Evolutionary conservation across 1,140 invertebrate genomes (phyloP), one percentile per base, ranked within the genome.

Genomic region (Dysdera silvatica): DNA sequence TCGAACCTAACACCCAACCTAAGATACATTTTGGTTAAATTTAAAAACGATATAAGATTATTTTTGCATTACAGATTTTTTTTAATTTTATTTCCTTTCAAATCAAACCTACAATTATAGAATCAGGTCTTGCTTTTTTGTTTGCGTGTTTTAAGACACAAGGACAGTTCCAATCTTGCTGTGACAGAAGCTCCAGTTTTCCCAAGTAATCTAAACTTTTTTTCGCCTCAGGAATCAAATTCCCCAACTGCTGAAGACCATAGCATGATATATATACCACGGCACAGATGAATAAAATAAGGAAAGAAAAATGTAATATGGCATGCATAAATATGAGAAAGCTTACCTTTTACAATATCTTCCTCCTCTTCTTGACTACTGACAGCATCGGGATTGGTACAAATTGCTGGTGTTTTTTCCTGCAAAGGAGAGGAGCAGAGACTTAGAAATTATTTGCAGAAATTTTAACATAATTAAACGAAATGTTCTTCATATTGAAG

Each of bases 281-380:
- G 12, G n/a, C n/a, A 37, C 35, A 14, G 35, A 37, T 14, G 2
- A 14, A 37, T 37, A 14, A 10, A 8, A 10, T 37, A 37, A 37
- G 35, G 35, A 14, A 37, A 37, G n/a, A 37, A 37, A 37, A 12
- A 37, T 14, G 1, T 14, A n/a, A 37, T 14, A 12, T 14, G 12
- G n/a, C n/a, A n/a, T 14, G 12, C n/a, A 37, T n/a, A n/a, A n/a
- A n/a, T n/a, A n/a, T n/a, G n/a, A n/a, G n/a, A n/a, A n/a, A n/a
- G n/a, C n/a, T n/a, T 33, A 59, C 62, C 62, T 83, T 91, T 92
- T 16, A 91, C 89, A 70, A 96, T 85, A 74, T 95, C 91, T 74
- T 92, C 91, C 74, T 91, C 89, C 79, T 96, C 93, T 78, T 95
- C 84, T 71, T 89, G 85, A 71, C 82, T 86, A 69, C 83, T 79